Evolutionary conservation across 2,888 invertebrate species (phyloP).

Genomic region (Thyatira batis): DNA sequence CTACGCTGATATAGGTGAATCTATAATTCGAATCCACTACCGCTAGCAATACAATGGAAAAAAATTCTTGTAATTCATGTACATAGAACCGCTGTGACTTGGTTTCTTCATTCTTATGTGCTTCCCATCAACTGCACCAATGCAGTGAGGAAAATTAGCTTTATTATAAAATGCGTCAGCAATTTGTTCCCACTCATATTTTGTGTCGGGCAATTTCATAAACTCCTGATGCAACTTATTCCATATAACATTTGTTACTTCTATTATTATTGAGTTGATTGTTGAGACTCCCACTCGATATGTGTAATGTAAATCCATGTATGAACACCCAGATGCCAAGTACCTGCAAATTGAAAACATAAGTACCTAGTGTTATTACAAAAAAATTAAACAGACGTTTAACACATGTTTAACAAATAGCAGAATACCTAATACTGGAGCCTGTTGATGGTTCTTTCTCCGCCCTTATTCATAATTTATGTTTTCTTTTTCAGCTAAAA

Average conservation of each 20-base stretch:
- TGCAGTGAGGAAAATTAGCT: slow-evolving; percentile 20
- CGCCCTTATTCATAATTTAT: too few relatives aligned
- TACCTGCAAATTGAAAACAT: slow-evolving; percentile 21
- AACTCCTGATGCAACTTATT: slow-evolving; percentile 19
- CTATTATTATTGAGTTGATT: slow-evolving; percentile 22
- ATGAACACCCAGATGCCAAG: slow-evolving; percentile 23
- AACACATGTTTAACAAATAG: too few relatives aligned
- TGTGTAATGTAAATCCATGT: slow-evolving; percentile 22
- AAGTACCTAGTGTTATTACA: too few relatives aligned
- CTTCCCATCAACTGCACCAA: too few relatives aligned
- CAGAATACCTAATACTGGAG: too few relatives aligned
- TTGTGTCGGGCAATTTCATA: slow-evolving; percentile 21
- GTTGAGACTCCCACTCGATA: slow-evolving; percentile 23
- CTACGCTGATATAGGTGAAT: slow-evolving; percentile 23
- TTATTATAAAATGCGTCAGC: slow-evolving; percentile 19
- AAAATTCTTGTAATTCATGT: slow-evolving; percentile 25
- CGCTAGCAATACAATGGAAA: slow-evolving; percentile 28
- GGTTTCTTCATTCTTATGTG: slow-evolving; percentile 25
- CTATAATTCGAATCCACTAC: slow-evolving; percentile 26
- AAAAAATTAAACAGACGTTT: too few relatives aligned
- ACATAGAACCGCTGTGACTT: slow-evolving; percentile 20
- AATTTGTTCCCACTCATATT: slow-evolving; percentile 19
- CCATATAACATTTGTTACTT: slow-evolving; percentile 18
- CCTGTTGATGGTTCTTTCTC: too few relatives aligned
- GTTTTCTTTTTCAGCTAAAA: slow-evolving; percentile 20